Base-by-base conservation (phyloP, 2,113 vertebrate species). In the Falcunculus frontatus region DNA sequence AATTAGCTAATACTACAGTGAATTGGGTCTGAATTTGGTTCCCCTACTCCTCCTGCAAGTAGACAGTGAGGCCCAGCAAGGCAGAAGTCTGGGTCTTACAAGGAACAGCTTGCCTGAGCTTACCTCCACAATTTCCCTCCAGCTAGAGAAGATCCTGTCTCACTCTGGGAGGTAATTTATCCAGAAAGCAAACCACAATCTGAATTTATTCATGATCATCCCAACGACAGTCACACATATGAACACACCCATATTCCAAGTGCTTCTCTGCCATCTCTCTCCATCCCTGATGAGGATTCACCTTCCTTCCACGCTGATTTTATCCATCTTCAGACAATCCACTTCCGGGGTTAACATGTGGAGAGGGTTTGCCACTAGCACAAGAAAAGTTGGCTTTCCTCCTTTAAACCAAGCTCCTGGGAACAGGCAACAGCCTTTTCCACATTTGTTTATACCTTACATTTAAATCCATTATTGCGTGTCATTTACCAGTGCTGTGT, bases 361-460 rank as follows among this genome's bases (percentile, higher is more conserved):
- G 50, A 44, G 8, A 39, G 25, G 1, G 4, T 57, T 69, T 60
- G 21, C n/a, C 60, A 59, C 17, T n/a, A 75, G 11, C 9, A 46
- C 4, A 4, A 56, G 8, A 25, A 60, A 79, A 56, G 20, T 2
- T 62, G 42, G 3, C 15, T 77, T 76, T 65, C 16, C 46, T 53
- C 7, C 21, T 62, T 59, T 32, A 74, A 90, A 55, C 4, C 50
- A 52, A 35, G 7, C 37, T 78, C 17, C 32, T 39, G 27, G 44
- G 13, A 63, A 44, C 9, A 26, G 15, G 6, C 27, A 75, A 14
- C 13, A 35, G 44, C 27, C 12, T 59, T 57, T 65, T 33, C 52
- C 35, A 11, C 1, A 0, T 16, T 1, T 1, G 8, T n/a, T 50
- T 46, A 59, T 44, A 44, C 59, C 25, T 75, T 19, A 11, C 16